These are phyloP conservation scores for Triplophysa rosa DNA, from an alignment of 2,113 vertebrate genomes.

Conservation along the genomic window DNA sequence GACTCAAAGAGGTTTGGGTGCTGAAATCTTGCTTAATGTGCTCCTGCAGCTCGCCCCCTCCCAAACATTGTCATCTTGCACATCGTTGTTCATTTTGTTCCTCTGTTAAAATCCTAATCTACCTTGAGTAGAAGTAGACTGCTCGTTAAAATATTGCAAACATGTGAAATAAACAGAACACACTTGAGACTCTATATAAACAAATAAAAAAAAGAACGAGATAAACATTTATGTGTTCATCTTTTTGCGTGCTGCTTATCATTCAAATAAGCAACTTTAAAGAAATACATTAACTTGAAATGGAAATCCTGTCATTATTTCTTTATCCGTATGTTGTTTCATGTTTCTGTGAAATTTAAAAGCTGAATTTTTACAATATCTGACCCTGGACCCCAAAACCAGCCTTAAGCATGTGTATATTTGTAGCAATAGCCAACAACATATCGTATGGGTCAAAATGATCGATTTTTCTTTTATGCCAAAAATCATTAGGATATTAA, in stretches of 20 bases:
- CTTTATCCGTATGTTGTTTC: background rate
- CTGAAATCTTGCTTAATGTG: conserved; percentile 70
- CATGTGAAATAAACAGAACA: background rate
- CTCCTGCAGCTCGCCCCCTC: conserved; percentile 51
- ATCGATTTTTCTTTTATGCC: too few relatives aligned
- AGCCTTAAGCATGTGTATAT: too few relatives aligned
- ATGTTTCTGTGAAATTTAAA: too few relatives aligned
- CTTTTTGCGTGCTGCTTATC: background rate
- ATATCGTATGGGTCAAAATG: too few relatives aligned
- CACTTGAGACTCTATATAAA: background rate
- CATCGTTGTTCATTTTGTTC: background rate
- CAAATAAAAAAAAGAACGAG: background rate
- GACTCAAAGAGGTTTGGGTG: conserved; percentile 71
- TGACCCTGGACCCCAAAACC: too few relatives aligned
- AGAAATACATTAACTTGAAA: background rate
- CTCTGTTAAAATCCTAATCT: background rate
- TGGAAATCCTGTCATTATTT: background rate
- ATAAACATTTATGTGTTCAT: background rate
- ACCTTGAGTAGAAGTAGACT: background rate
- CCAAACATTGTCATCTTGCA: conserved; percentile 29
- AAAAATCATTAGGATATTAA: too few relatives aligned
- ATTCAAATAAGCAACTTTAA: background rate
- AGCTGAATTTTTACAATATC: too few relatives aligned
- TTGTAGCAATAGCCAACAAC: too few relatives aligned
- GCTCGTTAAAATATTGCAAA: background rate